Evolutionary conservation across 2,797 vertebrate species (phyloP).

Genomic region (Odontamblyopus rebecca): DNA sequence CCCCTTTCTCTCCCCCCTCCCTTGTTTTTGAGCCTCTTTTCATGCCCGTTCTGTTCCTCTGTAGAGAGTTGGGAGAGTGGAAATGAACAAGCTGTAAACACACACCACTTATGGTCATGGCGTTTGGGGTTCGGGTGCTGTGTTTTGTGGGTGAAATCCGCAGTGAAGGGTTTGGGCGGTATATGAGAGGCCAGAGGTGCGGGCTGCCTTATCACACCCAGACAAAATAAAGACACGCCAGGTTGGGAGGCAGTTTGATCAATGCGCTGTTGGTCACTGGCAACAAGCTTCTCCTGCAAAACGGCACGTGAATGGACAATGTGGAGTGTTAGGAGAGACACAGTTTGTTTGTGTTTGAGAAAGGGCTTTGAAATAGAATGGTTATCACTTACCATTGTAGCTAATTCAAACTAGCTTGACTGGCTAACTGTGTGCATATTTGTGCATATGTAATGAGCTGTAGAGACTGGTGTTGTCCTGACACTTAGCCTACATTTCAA

Average conservation of each 20-base stretch:
- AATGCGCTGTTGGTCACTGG: constrained; percentile 41
- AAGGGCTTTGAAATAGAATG: neutral
- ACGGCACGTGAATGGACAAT: constrained; percentile 24
- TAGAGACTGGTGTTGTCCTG: neutral
- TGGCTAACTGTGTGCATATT: neutral
- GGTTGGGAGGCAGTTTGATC: constrained; percentile 67
- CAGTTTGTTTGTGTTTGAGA: neutral
- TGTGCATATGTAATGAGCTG: neutral
- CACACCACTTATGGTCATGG: constrained; percentile 82
- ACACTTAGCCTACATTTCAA: neutral
- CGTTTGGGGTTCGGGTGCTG: constrained; percentile 66
- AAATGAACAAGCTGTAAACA: constrained; percentile 89
- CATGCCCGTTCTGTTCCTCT: constrained; percentile 70
- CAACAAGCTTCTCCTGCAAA: constrained; percentile 35
- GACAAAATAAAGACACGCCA: constrained; percentile 62
- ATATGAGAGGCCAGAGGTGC: constrained; percentile 62
- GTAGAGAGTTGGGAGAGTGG: constrained; percentile 84
- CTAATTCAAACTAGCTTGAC: neutral
- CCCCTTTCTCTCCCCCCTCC: constrained; percentile 65
- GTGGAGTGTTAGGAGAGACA: constrained; percentile 1
- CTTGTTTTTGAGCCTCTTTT: constrained; percentile 58
- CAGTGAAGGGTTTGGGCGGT: constrained; percentile 55
- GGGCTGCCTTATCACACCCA: constrained; percentile 52
- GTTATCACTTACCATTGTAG: neutral
- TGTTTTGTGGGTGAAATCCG: constrained; percentile 61